These are phyloP conservation scores for Thamnaconus septentrionalis DNA, from an alignment of 2,113 vertebrate genomes.

Conservation along the genomic window DNA sequence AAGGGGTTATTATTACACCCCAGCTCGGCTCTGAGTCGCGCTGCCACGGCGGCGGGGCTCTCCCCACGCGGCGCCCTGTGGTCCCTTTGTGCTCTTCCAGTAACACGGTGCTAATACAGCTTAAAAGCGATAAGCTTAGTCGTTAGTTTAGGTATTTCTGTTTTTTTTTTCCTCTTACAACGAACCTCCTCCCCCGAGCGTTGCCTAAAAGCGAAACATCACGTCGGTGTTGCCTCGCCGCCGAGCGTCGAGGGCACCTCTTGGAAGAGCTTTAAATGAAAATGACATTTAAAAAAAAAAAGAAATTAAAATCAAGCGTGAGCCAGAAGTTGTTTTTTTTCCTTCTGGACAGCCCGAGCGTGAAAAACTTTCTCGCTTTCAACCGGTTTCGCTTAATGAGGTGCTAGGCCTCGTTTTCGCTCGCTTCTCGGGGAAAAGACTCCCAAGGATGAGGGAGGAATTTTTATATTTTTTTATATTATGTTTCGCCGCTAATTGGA, in stretches of 20 bases:
- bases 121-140: too few species aligned
- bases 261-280: constrained; percentile 5
- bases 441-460: constrained; percentile 6
- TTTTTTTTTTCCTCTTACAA: too few species aligned
- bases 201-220: constrained; percentile 11
- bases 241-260: background rate
- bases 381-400: too few species aligned
- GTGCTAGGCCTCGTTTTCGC: too few species aligned
- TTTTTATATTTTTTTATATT: constrained; percentile 38
- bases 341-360: constrained; percentile 18
- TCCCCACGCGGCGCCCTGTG: background rate
- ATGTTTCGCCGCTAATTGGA: constrained; percentile 5
- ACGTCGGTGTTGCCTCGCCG: constrained; percentile 12
- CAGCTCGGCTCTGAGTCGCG: too few species aligned
- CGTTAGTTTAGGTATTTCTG: too few species aligned
- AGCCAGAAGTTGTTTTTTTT: constrained; percentile 29
- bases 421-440: too few species aligned
- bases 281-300: constrained; percentile 13
- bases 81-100: constrained; percentile 34
- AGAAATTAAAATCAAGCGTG: background rate
- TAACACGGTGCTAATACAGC: constrained; percentile 25
- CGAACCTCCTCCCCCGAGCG: background rate
- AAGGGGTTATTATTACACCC: constrained; percentile 9
- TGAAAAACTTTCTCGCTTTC: too few species aligned
- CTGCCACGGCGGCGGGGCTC: too few species aligned